phyloP scores from a whole-genome alignment of 2,797 vertebrate species.

The Lindbergichthys nudifrons region DNA sequence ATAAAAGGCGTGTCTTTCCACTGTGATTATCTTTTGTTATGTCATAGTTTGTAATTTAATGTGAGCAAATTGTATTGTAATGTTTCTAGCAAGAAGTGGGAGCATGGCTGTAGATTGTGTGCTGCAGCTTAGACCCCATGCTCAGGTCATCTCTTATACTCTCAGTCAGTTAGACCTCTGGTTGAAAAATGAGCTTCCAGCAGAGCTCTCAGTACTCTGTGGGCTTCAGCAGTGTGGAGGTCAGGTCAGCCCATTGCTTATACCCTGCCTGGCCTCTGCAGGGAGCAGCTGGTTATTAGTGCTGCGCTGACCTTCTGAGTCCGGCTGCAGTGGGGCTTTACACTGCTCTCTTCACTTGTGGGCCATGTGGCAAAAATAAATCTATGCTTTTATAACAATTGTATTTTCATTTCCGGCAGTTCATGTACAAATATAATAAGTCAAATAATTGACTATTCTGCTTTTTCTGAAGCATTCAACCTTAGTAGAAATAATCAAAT shows the following conservation, averaged over 20 bases:
- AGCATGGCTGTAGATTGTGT: not conserved
- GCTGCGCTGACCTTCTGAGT: slow-evolving; percentile 29
- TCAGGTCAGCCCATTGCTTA: slow-evolving; percentile 32
- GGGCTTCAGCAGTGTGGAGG: slow-evolving; percentile 10
- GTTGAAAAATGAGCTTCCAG: slow-evolving; percentile 16
- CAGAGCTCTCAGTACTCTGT: slow-evolving; percentile 16
- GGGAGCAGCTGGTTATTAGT: slow-evolving; percentile 27
- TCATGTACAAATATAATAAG: not conserved
- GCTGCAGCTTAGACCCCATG: not conserved
- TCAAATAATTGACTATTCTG: not conserved
- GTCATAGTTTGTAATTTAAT: not conserved
- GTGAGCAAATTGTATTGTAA: slow-evolving; percentile 16
- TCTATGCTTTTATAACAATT: no score
- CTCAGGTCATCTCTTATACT: slow-evolving; percentile 24
- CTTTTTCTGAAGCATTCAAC: no score
- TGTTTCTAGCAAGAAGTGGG: not conserved
- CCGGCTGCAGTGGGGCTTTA: slow-evolving; percentile 12
- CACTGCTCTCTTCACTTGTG: not conserved
- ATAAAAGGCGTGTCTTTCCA: not conserved
- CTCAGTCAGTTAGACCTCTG: not conserved
- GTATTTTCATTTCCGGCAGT: no score
- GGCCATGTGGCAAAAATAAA: not conserved
- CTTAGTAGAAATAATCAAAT: not conserved
- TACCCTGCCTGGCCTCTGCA: slow-evolving; percentile 3
- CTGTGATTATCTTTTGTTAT: no score